Evolutionary conservation across 2,113 vertebrate species (phyloP), one percentile per base, ranked within the genome.

Genomic region (Onychorhynchus coronatus): DNA sequence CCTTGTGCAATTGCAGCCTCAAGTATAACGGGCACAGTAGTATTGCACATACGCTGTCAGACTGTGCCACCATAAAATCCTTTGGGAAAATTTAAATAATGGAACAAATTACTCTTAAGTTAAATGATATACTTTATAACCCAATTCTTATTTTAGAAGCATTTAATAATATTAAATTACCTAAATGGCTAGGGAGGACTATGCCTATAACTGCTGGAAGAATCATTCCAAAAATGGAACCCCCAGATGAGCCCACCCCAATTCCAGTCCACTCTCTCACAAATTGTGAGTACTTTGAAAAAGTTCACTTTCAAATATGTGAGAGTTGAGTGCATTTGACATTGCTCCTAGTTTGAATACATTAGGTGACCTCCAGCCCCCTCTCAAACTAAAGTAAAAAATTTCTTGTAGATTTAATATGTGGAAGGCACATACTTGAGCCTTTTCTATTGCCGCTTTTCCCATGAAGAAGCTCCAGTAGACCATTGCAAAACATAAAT

Each of bases 111-210:
- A 93, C 71, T 92, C 81, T 93, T 44, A 16, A 92, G 53, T 85
- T 94, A 96, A 89, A 82, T 94, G 75, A 88, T 94, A 88, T 72
- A 89, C 87, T 96, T 97, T 96, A 91, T 98, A 97, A 98, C 97
- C 94, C 91, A 97, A 53, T 98, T 98, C 92, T 96, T 97, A 97
- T 98, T 98, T 98, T 98, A 98, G 97, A 97, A 98, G 95, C 96
- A 89, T 91, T 97, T 97, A 97, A 96, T 91, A 97, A 92, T 92
- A 95, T 96, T 97, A 97, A 98, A 98, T 98, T 98, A 95, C 87
- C 74, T 95, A 98, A 97, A 93, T 97, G 78, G 59, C 97, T 97
- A 88, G 97, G 97, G 98, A 98, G 81, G 68, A 33, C 49, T 94
- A 96, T 91, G 77, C 91, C 97, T 88, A 94, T 98, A 98, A 98